Base-by-base conservation (phyloP, 2,113 vertebrate species). In the Sylvia atricapilla region DNA sequence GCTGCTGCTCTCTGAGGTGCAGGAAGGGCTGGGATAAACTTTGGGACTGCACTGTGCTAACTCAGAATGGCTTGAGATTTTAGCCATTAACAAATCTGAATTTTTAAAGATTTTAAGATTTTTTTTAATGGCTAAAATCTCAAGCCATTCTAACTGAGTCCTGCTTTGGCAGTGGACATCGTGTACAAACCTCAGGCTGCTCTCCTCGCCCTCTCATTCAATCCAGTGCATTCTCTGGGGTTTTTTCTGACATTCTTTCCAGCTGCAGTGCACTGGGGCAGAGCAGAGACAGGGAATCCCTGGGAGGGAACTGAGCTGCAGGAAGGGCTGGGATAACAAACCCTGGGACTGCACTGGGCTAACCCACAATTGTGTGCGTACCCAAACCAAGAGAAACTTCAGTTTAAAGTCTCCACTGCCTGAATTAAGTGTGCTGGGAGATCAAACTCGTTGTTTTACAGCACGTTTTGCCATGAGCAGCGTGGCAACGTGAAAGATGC, bases 381-480 rank as follows among this genome's bases (percentile, higher is more conserved):
- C 35, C 50, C 84, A 84, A 96, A 97, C 68, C 67, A 70, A 94
- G 24, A 89, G 75, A 94, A 97, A 82, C 46, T 76, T 96, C 68
- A 76, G 69, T 87, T 96, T 24, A 95, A 90, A 93, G 96, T 63
- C 73, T 78, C 94, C 62, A 56, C 49, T 88, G 68, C 66, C 68
- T 95, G 73, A 96, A 95, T 97, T 97, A 97, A 96, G 43, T 68
- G 68, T 89, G 86, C 62, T 60, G 43, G 89, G 63, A 82, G 52
- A 96, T 83, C 89, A 97, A 97, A 96, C 64, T 95, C 90, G 31
- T 96, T 97, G 89, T 96, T 97, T 97, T 96, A 55, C 92, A 96
- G 89, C 76, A 78, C 68, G 50, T 94, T 97, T 96, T 92, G 21
- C 73, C 90, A 95, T 97, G 95, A 97, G 86, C 75, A 91, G 10